These are phyloP conservation scores for Drosophila parvula DNA, from an alignment of 1,140 invertebrate genomes.

Conservation along the genomic window DNA sequence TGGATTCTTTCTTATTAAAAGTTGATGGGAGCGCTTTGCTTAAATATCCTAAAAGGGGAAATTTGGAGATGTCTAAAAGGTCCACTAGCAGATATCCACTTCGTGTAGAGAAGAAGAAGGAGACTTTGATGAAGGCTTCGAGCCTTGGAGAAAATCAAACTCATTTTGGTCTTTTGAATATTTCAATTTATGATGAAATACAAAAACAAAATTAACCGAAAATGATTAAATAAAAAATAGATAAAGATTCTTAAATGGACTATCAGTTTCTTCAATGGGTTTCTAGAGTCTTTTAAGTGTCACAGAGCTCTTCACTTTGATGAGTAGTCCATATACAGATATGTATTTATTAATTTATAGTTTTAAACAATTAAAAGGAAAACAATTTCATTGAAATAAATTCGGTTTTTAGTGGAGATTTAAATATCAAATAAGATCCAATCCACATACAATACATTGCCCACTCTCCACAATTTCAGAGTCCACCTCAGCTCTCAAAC, in stretches of 20 bases:
- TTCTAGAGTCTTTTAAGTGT: not conserved
- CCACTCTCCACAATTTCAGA: not conserved
- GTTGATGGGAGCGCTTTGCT: too few relatives aligned
- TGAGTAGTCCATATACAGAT: not conserved
- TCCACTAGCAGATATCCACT: too few relatives aligned
- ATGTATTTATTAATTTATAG: not conserved
- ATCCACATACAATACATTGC: not conserved
- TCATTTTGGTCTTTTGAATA: not conserved
- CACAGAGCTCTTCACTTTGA: too few relatives aligned
- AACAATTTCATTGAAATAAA: too few relatives aligned
- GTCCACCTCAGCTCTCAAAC: not conserved
- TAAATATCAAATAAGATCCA: not conserved
- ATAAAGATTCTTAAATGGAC: not conserved
- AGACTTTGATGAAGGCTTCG: not conserved
- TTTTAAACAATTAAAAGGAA: not conserved
- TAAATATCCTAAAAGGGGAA: not conserved
- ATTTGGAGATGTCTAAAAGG: not conserved
- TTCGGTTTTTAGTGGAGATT: rapidly evolving
- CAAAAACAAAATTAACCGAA: not conserved
- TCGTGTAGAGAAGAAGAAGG: not conserved
- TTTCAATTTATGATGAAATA: slow-evolving; percentile 1
- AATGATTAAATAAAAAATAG: not conserved
- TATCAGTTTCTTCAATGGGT: not conserved
- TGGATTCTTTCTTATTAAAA: too few relatives aligned
- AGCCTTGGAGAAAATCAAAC: not conserved